A percentile compares a stretch with the other conserved stretches of the same genome.
phyloP scores from a whole-genome alignment of 2,113 vertebrate genomes.

The Melospiza georgiana region DNA sequence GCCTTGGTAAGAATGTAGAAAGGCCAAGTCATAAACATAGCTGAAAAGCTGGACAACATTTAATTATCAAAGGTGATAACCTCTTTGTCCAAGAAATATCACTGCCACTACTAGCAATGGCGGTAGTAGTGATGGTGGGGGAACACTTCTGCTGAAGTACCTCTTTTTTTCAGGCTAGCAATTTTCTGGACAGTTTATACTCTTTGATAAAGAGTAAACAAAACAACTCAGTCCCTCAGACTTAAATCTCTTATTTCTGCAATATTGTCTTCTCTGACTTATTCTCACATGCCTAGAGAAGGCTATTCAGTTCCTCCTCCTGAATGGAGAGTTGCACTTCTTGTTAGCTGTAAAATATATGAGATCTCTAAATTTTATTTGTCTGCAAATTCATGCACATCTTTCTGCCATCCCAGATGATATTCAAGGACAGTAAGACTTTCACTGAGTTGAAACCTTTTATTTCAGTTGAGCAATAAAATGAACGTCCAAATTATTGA shows the following conservation, averaged over 20 bases:
- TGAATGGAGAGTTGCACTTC: background rate
- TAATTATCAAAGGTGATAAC: background rate
- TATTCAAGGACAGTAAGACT: background rate
- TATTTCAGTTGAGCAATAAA: conserved; percentile 2
- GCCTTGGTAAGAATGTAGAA: background rate
- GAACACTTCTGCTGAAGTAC: background rate
- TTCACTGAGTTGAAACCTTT: conserved; percentile 3
- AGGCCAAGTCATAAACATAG: background rate
- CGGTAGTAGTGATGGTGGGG: background rate
- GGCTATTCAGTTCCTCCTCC: background rate
- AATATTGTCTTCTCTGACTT: background rate
- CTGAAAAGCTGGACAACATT: background rate
- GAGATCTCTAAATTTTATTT: conserved; percentile 7
- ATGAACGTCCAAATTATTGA: background rate
- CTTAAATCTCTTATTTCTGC: background rate
- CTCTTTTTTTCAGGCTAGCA: background rate
- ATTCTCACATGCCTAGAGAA: background rate
- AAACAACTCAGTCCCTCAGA: background rate
- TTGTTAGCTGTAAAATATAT: background rate
- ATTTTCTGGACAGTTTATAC: background rate
- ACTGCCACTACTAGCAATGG: background rate
- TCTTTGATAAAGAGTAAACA: background rate
- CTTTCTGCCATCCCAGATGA: background rate
- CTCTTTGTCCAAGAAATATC: background rate
- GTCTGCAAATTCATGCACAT: background rate